Evolutionary conservation across 2,888 invertebrate genomes (phyloP).

Genomic region (Linyphia triangularis): DNA sequence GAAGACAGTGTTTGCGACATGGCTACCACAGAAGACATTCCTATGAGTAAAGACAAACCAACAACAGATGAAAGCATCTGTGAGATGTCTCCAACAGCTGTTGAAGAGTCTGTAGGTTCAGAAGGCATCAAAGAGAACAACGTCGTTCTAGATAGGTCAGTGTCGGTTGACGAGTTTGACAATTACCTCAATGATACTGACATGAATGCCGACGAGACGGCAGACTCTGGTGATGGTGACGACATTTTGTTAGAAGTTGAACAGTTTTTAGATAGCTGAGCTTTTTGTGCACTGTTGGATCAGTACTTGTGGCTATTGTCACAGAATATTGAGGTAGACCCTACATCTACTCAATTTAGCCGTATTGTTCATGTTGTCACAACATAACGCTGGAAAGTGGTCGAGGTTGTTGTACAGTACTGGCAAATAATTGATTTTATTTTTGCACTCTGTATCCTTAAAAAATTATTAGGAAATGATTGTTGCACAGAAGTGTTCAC

Average conservation of each 20-base stretch:
- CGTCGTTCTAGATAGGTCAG: background rate
- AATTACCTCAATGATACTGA: slow-evolving; percentile 28
- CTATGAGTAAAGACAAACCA: background rate
- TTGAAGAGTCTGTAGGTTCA: background rate
- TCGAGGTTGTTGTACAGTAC: too few relatives aligned
- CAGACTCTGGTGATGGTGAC: slow-evolving; percentile 55
- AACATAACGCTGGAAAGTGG: background rate
- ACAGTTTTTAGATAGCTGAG: slow-evolving; percentile 73
- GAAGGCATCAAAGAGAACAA: background rate
- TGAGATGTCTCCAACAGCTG: background rate
- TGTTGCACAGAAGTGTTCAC: too few relatives aligned
- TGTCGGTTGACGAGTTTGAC: slow-evolving; percentile 39
- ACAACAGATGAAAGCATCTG: too few relatives aligned
- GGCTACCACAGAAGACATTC: too few relatives aligned
- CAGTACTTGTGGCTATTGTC: background rate
- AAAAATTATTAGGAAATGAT: too few relatives aligned
- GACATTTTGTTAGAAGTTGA: slow-evolving; percentile 74
- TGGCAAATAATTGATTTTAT: too few relatives aligned
- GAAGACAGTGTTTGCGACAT: too few relatives aligned
- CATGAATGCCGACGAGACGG: slow-evolving; percentile 44
- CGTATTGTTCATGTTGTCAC: background rate
- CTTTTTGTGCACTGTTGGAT: too few relatives aligned
- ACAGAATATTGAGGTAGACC: background rate
- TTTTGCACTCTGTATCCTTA: too few relatives aligned
- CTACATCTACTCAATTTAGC: background rate